Conservation (phyloP, 2,797 vertebrate species). For the Acridotheres tristis region DNA sequence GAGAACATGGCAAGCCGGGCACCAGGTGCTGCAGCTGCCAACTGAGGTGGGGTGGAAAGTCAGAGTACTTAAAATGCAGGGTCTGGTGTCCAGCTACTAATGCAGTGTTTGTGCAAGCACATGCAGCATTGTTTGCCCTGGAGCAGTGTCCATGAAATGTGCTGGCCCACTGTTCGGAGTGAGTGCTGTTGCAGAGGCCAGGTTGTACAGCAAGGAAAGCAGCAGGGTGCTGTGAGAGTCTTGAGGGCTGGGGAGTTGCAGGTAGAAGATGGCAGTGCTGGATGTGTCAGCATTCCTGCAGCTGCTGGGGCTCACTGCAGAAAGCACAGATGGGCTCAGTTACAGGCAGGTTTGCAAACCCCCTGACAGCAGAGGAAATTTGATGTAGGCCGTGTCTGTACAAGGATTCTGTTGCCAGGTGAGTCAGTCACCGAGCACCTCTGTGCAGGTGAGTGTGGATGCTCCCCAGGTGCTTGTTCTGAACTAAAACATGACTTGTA, state of each 20-base stretch:
- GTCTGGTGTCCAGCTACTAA: not conserved
- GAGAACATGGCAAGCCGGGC: not conserved
- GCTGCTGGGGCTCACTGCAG: not conserved
- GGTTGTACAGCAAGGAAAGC: not conserved
- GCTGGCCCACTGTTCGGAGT: not conserved
- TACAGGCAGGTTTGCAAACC: not conserved
- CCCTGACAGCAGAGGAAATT: not conserved
- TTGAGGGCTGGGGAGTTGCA: too few relatives aligned
- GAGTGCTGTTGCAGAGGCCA: not conserved
- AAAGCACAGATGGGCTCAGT: not conserved
- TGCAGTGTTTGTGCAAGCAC: not conserved
- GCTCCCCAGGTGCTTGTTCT: not conserved
- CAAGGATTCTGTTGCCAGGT: not conserved
- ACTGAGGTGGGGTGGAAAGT: not conserved
- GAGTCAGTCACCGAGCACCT: not conserved
- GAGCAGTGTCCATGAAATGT: not conserved
- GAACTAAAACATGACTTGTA: accelerated
- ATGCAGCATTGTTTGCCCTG: not conserved
- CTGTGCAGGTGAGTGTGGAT: not conserved
- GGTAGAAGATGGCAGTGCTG: not conserved
- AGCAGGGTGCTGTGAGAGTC: not conserved
- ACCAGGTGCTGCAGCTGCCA: not conserved
- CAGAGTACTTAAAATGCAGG: not conserved
- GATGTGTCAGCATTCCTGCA: not conserved
- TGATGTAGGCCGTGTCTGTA: accelerated